These are phyloP conservation scores for Rattus norvegicus DNA, from an alignment of 2,113 vertebrate genomes.

Conservation along the genomic window DNA sequence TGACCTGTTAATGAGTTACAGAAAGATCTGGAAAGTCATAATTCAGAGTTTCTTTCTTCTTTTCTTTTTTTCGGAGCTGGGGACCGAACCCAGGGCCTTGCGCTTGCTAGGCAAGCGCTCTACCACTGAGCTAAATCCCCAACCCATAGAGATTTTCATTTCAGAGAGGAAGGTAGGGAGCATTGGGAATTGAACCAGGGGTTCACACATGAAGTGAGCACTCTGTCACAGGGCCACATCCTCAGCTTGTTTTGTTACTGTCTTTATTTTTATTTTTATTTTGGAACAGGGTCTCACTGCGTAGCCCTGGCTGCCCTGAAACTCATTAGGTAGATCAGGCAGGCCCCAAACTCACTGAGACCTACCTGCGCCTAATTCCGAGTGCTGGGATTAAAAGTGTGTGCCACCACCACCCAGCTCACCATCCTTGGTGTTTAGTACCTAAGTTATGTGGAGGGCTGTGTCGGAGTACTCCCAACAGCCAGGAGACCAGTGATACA, in stretches of 20 bases:
- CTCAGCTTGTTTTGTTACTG: not conserved
- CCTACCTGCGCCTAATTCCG: not conserved
- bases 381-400: not conserved
- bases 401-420: not conserved
- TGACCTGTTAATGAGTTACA: not conserved
- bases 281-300: not conserved
- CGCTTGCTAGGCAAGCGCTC: too few relatives aligned
- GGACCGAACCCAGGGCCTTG: too few relatives aligned
- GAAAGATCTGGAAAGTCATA: constrained; percentile 23
- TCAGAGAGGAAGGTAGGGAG: too few relatives aligned
- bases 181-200: too few relatives aligned
- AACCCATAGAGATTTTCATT: not conserved
- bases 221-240: too few relatives aligned
- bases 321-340: not conserved
- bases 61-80: too few relatives aligned
- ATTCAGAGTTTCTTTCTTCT: not conserved
- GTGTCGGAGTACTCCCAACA: not conserved
- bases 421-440: not conserved
- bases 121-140: too few relatives aligned
- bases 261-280: not conserved
- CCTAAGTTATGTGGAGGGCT: not conserved
- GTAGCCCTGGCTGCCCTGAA: not conserved
- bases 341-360: not conserved
- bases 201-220: too few relatives aligned
- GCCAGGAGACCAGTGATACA: not conserved